These are phyloP conservation scores for Umimayanthus kanabou DNA, from an alignment of 92 coral and sea anemone genomes.

Conservation along the genomic window DNA sequence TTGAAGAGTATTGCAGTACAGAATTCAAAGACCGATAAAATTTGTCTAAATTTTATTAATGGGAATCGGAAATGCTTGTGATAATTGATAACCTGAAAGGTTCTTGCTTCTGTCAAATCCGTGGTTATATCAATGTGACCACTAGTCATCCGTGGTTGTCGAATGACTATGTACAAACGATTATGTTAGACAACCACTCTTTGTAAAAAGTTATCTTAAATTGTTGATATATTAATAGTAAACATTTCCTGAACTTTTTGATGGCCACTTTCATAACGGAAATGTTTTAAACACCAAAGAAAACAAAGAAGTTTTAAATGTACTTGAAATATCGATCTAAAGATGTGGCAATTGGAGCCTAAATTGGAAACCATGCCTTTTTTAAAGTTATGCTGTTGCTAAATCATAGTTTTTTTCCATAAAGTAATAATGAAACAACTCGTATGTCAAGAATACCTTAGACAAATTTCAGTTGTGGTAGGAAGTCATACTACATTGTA, in stretches of 20 bases:
- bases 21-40: background rate
- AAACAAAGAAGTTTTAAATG: background rate
- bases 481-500: background rate
- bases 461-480: background rate
- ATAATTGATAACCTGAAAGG: conserved; percentile 11
- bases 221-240: conserved; percentile 10
- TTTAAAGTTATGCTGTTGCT: background rate
- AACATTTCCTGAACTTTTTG: conserved; percentile 37
- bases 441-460: background rate
- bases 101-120: background rate
- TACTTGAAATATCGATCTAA: background rate
- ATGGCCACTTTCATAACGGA: conserved; percentile 37
- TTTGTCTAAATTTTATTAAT: background rate
- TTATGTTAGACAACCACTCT: background rate
- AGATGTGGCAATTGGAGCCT: background rate
- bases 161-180: background rate
- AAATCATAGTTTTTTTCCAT: background rate
- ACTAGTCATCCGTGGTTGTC: background rate
- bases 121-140: background rate
- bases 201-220: conserved; percentile 10
- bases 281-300: conserved; percentile 37
- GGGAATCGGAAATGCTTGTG: conserved; percentile 29
- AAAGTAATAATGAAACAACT: background rate
- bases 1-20: background rate
- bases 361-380: background rate